Evolutionary conservation across 2,113 vertebrate species (phyloP).

Genomic region (Microtus ochrogaster): DNA sequence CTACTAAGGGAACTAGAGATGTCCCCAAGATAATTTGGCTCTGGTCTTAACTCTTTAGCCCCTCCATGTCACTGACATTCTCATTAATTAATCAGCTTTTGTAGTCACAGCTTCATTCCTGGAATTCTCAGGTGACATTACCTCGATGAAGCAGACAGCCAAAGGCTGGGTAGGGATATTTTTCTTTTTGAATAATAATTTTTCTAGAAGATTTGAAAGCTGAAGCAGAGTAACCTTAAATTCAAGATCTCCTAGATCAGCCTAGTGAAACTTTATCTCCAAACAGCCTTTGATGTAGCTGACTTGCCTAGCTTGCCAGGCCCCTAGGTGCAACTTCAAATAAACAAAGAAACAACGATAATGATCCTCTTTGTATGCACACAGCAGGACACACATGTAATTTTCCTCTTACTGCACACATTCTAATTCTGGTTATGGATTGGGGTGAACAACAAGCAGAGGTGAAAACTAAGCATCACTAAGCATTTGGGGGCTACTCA

Average conservation of each 20-base stretch:
- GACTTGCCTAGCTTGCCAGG: neutral
- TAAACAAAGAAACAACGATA: neutral
- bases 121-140: neutral
- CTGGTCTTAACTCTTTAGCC: neutral
- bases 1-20: neutral
- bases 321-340: neutral
- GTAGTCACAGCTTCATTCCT: neutral
- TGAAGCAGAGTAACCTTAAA: neutral
- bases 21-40: neutral
- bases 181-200: neutral
- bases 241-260: neutral
- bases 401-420: neutral
- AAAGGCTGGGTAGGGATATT: neutral
- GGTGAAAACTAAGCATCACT: neutral
- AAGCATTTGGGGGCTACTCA: slow-evolving; percentile 11
- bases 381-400: neutral
- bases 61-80: neutral
- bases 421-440: slow-evolving; percentile 5
- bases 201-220: neutral
- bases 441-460: neutral
- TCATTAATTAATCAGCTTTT: neutral
- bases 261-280: neutral
- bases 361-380: neutral
- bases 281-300: neutral
- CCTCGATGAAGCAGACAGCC: neutral